Base-by-base conservation (phyloP, 2,797 vertebrate genomes). In the Falco berigora region DNA sequence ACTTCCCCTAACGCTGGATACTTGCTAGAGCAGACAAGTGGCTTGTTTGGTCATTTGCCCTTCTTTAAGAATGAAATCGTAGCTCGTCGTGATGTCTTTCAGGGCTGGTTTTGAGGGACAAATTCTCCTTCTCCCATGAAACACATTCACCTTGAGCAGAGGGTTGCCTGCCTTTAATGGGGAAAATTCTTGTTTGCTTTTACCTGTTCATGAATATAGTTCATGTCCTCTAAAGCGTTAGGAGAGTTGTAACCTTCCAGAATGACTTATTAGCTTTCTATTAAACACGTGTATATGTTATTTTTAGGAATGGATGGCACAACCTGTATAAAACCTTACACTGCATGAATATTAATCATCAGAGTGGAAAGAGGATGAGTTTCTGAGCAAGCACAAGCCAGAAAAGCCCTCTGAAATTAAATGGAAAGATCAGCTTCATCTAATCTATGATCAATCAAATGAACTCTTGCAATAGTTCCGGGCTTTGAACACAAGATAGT, bases 1-100 rank as follows among this genome's bases (percentile, higher is more conserved):
- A 97, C 81, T 59, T 56, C 74, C 92, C 84, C 97, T 87, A 94
- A 92, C 64, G 40, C 28, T 58, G 92, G 63, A 80, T 91, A 88
- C 94, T 94, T 96, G 87, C 86, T 95, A 90, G 47, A 87, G 62
- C 42, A 94, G 52, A 90, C 68, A 87, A 58, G 32, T 38, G 69
- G 69, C 75, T 97, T 90, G 59, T 66, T 83, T 59, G 67, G 77
- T 88, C 89, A n/a, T 71, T 79, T 94, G n/a, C 90, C 85, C 74
- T 71, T 24, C 32, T 59, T 53, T 40, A 40, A 85, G 34, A 63
- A 76, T 49, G 56, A 90, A 92, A 86, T 56, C 61, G 11, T 27
- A 79, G 34, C 47, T 91, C 80, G 67, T 20, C 19, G 8, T 23
- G 64, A 56, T 66, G 7, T 15, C 32, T 78, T 78, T 68, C 66